These are phyloP conservation scores for Agriopis leucophaearia DNA, from an alignment of 2,888 invertebrate species.

Conservation along the genomic window DNA sequence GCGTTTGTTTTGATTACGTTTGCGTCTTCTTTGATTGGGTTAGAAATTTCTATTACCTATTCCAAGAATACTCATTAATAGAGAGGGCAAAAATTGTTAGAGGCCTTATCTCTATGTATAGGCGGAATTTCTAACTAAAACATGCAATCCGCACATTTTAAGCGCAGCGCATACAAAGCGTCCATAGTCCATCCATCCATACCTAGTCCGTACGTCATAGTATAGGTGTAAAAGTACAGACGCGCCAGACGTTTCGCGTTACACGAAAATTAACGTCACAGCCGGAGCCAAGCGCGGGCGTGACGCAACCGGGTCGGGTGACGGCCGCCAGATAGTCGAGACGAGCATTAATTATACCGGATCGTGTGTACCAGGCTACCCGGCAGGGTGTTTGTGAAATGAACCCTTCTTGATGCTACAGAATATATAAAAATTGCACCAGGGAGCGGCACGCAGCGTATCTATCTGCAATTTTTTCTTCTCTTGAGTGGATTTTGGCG, in stretches of 20 bases:
- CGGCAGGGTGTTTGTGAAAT: constrained; percentile 15
- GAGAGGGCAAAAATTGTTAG: too few species aligned
- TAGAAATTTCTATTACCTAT: too few species aligned
- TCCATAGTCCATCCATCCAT: too few species aligned
- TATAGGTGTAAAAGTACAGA: constrained; percentile 33
- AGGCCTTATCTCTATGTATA: too few species aligned
- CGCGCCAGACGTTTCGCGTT: constrained; percentile 70
- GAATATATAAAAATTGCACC: background rate
- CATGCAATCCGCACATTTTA: background rate
- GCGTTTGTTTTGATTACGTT: too few species aligned
- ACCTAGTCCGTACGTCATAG: constrained; percentile 13
- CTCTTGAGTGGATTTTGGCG: too few species aligned
- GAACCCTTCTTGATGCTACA: constrained; percentile 10
- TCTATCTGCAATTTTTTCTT: too few species aligned
- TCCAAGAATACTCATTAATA: too few species aligned
- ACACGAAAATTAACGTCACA: constrained; percentile 76
- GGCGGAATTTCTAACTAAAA: background rate
- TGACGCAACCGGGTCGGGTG: constrained; percentile 53
- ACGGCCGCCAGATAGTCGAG: constrained; percentile 49
- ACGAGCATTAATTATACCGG: constrained; percentile 29
- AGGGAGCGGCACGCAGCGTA: background rate
- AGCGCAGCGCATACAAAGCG: constrained; percentile 22
- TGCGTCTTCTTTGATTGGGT: too few species aligned
- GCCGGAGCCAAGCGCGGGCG: constrained; percentile 56
- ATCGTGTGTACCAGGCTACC: constrained; percentile 26